These are phyloP conservation scores for Struthio camelus DNA, from an alignment of 2,113 vertebrate genomes.

Conservation along the genomic window DNA sequence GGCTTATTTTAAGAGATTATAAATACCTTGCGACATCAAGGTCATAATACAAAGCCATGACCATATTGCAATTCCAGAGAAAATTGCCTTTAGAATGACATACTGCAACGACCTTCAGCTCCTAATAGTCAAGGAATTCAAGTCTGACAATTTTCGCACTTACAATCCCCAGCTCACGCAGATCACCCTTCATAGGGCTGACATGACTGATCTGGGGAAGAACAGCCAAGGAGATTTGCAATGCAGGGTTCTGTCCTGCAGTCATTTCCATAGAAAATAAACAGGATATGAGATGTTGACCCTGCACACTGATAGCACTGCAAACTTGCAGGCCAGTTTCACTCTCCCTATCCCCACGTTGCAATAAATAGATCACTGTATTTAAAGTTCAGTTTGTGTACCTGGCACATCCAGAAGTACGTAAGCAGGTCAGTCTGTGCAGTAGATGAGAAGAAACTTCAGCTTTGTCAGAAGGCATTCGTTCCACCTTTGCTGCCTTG, in stretches of 20 bases:
- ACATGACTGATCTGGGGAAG: neutral
- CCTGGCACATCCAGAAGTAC: neutral
- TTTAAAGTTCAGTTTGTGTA: neutral
- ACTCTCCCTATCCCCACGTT: neutral
- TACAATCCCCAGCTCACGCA: neutral
- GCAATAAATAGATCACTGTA: fast-evolving
- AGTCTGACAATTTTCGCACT: neutral
- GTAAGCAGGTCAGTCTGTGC: neutral
- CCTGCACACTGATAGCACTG: neutral
- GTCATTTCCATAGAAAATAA: neutral
- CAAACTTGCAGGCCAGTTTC: neutral
- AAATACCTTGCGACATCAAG: neutral
- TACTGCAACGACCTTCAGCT: constrained; percentile 1
- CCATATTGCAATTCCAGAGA: neutral
- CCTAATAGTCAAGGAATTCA: neutral
- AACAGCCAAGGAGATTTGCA: neutral
- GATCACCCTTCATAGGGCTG: neutral
- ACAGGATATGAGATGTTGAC: neutral
- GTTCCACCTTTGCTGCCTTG: neutral
- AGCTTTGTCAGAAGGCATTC: neutral
- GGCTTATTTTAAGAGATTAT: neutral
- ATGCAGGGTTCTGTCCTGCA: neutral
- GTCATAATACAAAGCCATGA: neutral
- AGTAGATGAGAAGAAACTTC: neutral
- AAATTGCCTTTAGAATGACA: neutral